Base-by-base conservation (phyloP, 2,797 vertebrate species). In the Microcaecilia unicolor region DNA sequence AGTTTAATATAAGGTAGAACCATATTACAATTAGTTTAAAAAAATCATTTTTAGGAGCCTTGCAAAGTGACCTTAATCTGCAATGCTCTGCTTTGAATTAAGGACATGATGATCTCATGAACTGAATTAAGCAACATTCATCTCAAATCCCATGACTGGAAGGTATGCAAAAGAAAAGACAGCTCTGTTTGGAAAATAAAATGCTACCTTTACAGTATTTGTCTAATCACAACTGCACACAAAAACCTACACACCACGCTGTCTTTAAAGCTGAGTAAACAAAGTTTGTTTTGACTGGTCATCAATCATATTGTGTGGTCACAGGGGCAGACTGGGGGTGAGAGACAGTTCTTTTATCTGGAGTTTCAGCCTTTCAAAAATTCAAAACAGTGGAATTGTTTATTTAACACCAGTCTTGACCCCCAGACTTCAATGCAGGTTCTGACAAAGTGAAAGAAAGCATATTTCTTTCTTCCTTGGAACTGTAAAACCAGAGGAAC, bases 351-450 rank as follows among this genome's bases (percentile, higher is more conserved):
- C 69, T 78, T 84, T 80, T 72, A 81, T 81, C 72, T 81, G 72
- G 70, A 79, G 63, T 59, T 67, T 57, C 37, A 58, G 73, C 68
- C 66, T 78, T 71, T 73, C 67, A 74, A 78, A 79, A 76, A 77
- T 74, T 72, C 74, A 79, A 79, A 84, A 79, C 68, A 81, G 75
- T 76, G 69, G 80, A 72, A 67, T 64, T 79, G 80, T 81, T 82
- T 70, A 72, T 73, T 61, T 81, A 81, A 85, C 81, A 72, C 65
- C 3, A 24, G 54, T 67, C 46, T 40, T 78, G 76, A 83, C 74
- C 76, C 55, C 37, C 63, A 62, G 64, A 74, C 55, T 67, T 69
- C 50, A 53, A 54, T 53, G 1, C 73, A 64, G 61, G 55, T 68
- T 78, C 60, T 74, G 64, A 74, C 64, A 58, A 72, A 67, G 67